Evolutionary conservation across 2,113 vertebrate species (phyloP).

Genomic region (Hyla sarda): DNA sequence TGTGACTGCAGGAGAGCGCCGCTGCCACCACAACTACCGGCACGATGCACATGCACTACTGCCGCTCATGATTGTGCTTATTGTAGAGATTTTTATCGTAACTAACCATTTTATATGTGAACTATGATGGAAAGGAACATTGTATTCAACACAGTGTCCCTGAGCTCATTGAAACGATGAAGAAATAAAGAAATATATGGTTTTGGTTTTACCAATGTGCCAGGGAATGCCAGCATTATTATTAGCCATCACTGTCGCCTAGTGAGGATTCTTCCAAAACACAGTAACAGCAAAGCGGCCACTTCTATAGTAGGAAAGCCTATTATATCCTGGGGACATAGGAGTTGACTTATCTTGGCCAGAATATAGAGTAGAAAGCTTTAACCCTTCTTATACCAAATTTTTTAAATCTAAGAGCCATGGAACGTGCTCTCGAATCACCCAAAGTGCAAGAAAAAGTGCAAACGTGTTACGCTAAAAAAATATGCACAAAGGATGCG

Average conservation of each 20-base stretch:
- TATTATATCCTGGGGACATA: background rate
- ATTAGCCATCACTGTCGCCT: no score
- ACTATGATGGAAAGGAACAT: background rate
- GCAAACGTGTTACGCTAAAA: no score
- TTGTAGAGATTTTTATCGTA: background rate
- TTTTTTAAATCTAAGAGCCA: no score
- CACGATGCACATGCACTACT: slow-evolving; percentile 23
- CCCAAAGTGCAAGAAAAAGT: no score
- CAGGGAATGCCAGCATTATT: no score
- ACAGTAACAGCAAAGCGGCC: no score
- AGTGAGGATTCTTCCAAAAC: no score
- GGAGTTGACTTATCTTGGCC: no score
- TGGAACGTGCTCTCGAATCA: no score
- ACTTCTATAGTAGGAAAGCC: background rate
- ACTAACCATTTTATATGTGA: slow-evolving; percentile 24
- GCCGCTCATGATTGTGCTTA: background rate
- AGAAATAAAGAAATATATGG: background rate
- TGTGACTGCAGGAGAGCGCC: background rate
- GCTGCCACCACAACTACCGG: slow-evolving; percentile 28
- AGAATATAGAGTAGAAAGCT: no score
- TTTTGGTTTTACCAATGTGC: background rate
- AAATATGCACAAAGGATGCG: no score
- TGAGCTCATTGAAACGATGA: background rate
- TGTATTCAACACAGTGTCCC: background rate
- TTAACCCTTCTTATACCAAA: no score